phyloP scores from a whole-genome alignment of 2,888 invertebrate species.

The Unio pictorum region DNA sequence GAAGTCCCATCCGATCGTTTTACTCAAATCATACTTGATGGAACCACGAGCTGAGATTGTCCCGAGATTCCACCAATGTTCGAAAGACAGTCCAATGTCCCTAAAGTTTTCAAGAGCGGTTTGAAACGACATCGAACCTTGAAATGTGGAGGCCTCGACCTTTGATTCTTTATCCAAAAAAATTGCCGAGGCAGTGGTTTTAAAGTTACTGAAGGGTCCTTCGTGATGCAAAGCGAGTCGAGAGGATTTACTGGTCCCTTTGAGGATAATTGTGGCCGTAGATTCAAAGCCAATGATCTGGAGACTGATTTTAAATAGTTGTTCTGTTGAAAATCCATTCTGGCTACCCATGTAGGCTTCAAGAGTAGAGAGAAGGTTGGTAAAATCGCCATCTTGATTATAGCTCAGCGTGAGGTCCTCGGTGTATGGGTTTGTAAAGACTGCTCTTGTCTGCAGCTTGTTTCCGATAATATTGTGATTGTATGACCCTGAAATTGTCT shows the following conservation, averaged over 20 bases:
- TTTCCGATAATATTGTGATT: conserved; percentile 14
- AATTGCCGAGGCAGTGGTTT: conserved; percentile 12
- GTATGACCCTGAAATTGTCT: conserved; percentile 13
- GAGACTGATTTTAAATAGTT: neutral
- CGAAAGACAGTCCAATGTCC: conserved; percentile 27
- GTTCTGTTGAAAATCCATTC: too few relatives aligned
- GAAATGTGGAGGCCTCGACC: conserved; percentile 27
- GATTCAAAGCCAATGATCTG: conserved; percentile 12
- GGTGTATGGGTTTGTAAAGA: conserved; percentile 29
- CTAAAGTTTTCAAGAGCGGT: conserved; percentile 37
- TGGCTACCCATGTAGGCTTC: too few relatives aligned
- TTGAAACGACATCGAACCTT: conserved; percentile 26
- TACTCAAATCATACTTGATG: conserved; percentile 22
- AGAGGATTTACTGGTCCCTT: conserved; percentile 15
- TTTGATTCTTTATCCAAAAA: conserved; percentile 7
- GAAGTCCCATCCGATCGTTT: conserved; percentile 23
- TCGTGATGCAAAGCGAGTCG: conserved; percentile 25
- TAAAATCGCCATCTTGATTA: too few relatives aligned
- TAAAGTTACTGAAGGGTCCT: conserved; percentile 29
- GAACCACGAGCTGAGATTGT: conserved; percentile 27
- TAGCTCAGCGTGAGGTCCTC: conserved; percentile 15
- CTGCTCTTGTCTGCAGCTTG: conserved; percentile 5
- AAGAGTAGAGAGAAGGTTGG: too few relatives aligned
- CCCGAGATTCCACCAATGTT: conserved; percentile 22
- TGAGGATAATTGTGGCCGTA: conserved; percentile 8